Evolutionary conservation across 2,888 invertebrate species (phyloP), one percentile per base, ranked within the genome.

Genomic region (Podabrus alpinus): DNA sequence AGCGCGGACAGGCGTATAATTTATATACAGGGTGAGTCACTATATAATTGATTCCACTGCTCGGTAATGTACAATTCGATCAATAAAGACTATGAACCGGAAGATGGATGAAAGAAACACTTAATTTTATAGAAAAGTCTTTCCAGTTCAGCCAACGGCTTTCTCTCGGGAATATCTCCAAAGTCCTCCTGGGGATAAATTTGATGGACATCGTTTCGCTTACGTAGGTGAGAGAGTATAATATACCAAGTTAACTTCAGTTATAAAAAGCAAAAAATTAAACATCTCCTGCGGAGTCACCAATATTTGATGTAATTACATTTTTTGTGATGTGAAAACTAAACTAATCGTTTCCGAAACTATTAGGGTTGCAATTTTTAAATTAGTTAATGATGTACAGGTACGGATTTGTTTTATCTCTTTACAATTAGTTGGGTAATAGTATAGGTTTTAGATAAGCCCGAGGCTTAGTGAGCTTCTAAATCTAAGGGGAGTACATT

Each of bases 401-500:
- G 62, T 64, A 21, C 17, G 21, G 21, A 64, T 64, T 45, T 45
- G 45, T 45, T 16, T 64, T 64, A 19, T 64, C n/a, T 19, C 62
- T 16, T 64, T 64, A 15, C 62, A 21, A 61, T 19, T 17, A 64
- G 19, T n/a, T 16, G 21, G 15, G 62, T 64, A 62, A 45, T 45
- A 64, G 62, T 64, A 21, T 64, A 64, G 21, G 17, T 64, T 64
- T 64, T 24, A 64, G 70, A 73, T 73, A 76, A 72, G 76, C 76
- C 29, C 15, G 29, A 45, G 73, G 76, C 76, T 64, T 60, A 72
- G 62, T 72, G 69, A 69, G 75, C 72, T 72, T 72, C 70, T 64
- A 72, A 76, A 72, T 73, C 75, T 69, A 62, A 66, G 68, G 75
- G 72, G 76, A 68, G 45, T 59, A 73, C 67, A 66, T 61, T 66